Percentiles rank a stretch among this genome's conserved stretches.
phyloP scores from a whole-genome alignment of 2,113 vertebrate species.

The Strix aluco region DNA sequence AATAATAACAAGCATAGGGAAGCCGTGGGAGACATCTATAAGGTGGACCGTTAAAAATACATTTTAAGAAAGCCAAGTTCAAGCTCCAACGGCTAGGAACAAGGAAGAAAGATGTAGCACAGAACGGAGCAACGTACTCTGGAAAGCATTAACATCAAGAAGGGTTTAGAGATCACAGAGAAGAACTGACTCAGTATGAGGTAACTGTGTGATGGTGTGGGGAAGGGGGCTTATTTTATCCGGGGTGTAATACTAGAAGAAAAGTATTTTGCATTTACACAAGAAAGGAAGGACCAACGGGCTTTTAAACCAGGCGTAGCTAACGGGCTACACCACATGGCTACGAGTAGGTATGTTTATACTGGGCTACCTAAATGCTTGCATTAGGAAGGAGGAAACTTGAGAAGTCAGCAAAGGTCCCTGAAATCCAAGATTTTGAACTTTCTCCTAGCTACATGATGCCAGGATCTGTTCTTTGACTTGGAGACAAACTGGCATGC shows the following conservation, averaged over 20 bases:
- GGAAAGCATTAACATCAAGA: neutral
- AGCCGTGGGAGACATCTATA: neutral
- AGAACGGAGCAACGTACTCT: neutral
- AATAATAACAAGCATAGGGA: neutral
- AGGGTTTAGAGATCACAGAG: neutral
- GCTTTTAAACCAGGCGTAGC: neutral
- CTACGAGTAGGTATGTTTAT: neutral
- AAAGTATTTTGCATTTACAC: neutral
- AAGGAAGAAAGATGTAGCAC: neutral
- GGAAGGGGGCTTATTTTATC: neutral
- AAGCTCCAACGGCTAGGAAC: neutral
- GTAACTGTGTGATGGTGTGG: neutral
- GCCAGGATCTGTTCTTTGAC: neutral
- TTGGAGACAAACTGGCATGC: neutral
- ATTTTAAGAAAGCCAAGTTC: neutral
- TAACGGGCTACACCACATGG: neutral
- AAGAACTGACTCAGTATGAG: neutral
- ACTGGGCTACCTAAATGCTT: neutral
- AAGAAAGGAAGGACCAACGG: neutral
- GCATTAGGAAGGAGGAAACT: neutral
- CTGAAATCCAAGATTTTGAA: neutral
- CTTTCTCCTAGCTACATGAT: neutral
- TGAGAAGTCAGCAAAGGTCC: neutral
- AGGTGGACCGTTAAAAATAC: neutral
- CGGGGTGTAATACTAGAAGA: neutral